phyloP scores from a whole-genome alignment of 2,797 vertebrate genomes.

The Apogon talboti region DNA sequence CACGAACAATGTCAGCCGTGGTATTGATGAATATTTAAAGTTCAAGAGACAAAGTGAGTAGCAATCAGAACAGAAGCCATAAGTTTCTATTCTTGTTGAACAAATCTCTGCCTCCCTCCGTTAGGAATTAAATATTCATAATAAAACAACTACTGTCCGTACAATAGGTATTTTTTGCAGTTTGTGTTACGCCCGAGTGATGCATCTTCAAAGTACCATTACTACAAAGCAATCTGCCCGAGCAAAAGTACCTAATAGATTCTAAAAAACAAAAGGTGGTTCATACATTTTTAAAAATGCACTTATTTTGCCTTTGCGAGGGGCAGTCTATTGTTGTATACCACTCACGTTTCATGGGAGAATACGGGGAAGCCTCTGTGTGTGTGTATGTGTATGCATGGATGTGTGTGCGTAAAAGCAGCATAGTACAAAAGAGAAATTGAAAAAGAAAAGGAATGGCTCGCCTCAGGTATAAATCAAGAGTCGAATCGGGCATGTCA shows the following conservation, averaged over 20 bases:
- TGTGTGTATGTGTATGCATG: too few species aligned
- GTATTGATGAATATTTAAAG: slow-evolving; percentile 83
- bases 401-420: background rate
- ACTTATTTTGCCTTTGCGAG: slow-evolving; percentile 55
- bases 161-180: slow-evolving; percentile 44
- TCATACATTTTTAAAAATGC: slow-evolving; percentile 73
- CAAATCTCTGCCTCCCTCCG: slow-evolving; percentile 68
- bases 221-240: slow-evolving; percentile 23
- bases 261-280: slow-evolving; percentile 41
- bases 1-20: slow-evolving; percentile 73
- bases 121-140: slow-evolving; percentile 81
- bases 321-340: slow-evolving; percentile 66
- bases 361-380: background rate
- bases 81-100: slow-evolving; percentile 60
- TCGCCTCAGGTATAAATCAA: slow-evolving; percentile 43
- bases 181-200: slow-evolving; percentile 25
- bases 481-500: slow-evolving; percentile 39
- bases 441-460: slow-evolving; percentile 20
- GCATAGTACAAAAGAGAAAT: background rate
- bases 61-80: slow-evolving; percentile 38
- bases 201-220: slow-evolving; percentile 44
- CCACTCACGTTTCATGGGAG: slow-evolving; percentile 24
- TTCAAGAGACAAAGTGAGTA: slow-evolving; percentile 65
- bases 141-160: slow-evolving; percentile 57
- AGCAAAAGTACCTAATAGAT: slow-evolving; percentile 35